Percentiles rank a stretch among this genome's conserved stretches.
Conservation (phyloP, 2,888 invertebrate species). For the Calameuta idolon region DNA sequence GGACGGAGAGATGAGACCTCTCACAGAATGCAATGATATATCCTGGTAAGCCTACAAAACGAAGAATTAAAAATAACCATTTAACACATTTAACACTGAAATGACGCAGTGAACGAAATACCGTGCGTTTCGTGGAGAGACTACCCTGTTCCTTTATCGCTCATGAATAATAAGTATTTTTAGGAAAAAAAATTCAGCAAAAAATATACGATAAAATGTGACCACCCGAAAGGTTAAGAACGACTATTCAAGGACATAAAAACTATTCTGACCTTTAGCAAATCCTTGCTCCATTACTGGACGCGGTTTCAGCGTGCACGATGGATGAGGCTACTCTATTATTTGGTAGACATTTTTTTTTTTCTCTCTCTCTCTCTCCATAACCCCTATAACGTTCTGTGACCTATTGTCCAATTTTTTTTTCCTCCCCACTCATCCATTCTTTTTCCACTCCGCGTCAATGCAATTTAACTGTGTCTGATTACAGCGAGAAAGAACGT, state of each 20-base stretch:
- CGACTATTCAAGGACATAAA: background rate
- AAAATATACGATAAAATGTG: background rate
- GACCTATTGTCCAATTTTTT: background rate
- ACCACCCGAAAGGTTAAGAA: background rate
- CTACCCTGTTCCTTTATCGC: background rate
- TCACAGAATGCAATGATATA: conserved; percentile 84
- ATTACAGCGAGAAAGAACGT: conserved; percentile 63
- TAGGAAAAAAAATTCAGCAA: background rate
- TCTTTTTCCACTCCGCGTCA: background rate
- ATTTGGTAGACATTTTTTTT: background rate
- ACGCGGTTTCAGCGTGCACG: background rate
- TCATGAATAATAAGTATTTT: background rate
- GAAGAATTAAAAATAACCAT: background rate
- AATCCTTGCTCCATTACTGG: background rate
- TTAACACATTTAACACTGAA: background rate
- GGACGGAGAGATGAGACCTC: conserved; percentile 78
- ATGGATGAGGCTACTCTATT: background rate
- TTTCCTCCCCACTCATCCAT: background rate
- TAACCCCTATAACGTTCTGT: background rate
- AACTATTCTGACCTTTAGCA: background rate
- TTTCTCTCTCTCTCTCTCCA: background rate
- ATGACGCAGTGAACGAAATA: no score
- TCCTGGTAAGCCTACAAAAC: conserved; percentile 74
- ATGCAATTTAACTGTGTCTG: conserved; percentile 5
- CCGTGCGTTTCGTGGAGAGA: no score